Percentiles rank a stretch among this genome's conserved stretches.
Conservation (phyloP, 2,888 invertebrate species). For the Pogonocherus hispidulus region DNA sequence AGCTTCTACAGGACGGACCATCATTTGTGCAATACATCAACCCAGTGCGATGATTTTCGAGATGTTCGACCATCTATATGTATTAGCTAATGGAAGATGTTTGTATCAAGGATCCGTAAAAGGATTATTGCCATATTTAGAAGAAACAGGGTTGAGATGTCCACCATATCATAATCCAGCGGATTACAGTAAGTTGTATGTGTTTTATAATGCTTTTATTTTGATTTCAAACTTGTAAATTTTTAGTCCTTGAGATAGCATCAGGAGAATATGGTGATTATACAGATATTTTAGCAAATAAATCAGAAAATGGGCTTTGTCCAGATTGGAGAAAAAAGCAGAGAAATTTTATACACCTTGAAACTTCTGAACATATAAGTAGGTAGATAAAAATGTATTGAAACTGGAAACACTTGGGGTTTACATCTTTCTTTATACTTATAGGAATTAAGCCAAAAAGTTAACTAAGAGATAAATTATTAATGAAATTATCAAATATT, state of each 20-base stretch:
- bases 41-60: conserved; percentile 89
- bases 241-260: conserved; percentile 84
- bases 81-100: conserved; percentile 84
- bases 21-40: conserved; percentile 92
- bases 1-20: conserved; percentile 86
- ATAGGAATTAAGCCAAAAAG: too few relatives aligned
- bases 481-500: too few relatives aligned
- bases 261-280: conserved; percentile 81
- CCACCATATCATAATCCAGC: conserved; percentile 93
- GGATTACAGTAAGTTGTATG: conserved; percentile 55
- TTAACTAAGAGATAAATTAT: too few relatives aligned
- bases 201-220: too few relatives aligned
- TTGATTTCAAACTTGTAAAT: conserved; percentile 11
- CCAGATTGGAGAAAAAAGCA: conserved; percentile 70
- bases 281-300: conserved; percentile 70
- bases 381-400: conserved; percentile 40
- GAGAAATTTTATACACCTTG: conserved; percentile 65
- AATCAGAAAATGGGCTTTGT: conserved; percentile 76
- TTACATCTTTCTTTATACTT: too few relatives aligned
- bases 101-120: conserved; percentile 85
- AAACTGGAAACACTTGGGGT: too few relatives aligned
- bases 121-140: conserved; percentile 83
- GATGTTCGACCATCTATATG: conserved; percentile 91
- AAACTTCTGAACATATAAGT: conserved; percentile 67
- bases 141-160: conserved; percentile 79